These are phyloP conservation scores for Ligdia adustata DNA, from an alignment of 2,888 invertebrate species.

Conservation along the genomic window DNA sequence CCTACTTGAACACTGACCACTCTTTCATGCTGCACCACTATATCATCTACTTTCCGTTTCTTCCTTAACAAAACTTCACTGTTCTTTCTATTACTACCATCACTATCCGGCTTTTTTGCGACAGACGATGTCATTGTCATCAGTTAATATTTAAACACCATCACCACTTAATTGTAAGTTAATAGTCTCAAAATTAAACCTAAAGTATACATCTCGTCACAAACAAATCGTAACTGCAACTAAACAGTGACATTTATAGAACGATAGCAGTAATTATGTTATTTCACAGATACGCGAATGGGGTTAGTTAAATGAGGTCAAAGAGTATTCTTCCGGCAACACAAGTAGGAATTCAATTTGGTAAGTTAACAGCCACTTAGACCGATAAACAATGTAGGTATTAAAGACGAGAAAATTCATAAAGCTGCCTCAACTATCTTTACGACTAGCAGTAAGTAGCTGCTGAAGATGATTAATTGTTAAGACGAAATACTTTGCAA, in stretches of 20 bases:
- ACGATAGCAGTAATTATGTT: constrained; percentile 47
- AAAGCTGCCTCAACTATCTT: constrained; percentile 4
- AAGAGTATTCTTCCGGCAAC: constrained; percentile 60
- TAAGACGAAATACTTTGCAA: constrained; percentile 20
- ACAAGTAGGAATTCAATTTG: constrained; percentile 26
- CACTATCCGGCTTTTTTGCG: constrained; percentile 44
- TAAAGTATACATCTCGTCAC: constrained; percentile 18
- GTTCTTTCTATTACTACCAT: constrained; percentile 38
- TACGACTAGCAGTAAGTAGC: constrained; percentile 8
- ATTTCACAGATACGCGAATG: constrained; percentile 48
- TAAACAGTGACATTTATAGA: constrained; percentile 39
- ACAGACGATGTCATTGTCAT: constrained; percentile 48
- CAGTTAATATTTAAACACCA: constrained; percentile 22
- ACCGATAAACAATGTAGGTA: constrained; percentile 21
- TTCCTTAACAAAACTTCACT: constrained; percentile 32
- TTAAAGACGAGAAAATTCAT: constrained; percentile 9
- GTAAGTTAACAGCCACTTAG: constrained; percentile 15
- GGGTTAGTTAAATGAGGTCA: constrained; percentile 58
- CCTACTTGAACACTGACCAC: constrained; percentile 53
- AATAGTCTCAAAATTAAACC: constrained; percentile 17
- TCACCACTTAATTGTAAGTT: constrained; percentile 16
- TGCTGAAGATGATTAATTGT: constrained; percentile 25
- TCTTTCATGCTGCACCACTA: constrained; percentile 37
- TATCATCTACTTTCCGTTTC: constrained; percentile 5
- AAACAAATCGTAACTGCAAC: constrained; percentile 27